Evolutionary conservation across 2,113 vertebrate genomes (phyloP).

Genomic region (Rhinolophus ferrumequinum): DNA sequence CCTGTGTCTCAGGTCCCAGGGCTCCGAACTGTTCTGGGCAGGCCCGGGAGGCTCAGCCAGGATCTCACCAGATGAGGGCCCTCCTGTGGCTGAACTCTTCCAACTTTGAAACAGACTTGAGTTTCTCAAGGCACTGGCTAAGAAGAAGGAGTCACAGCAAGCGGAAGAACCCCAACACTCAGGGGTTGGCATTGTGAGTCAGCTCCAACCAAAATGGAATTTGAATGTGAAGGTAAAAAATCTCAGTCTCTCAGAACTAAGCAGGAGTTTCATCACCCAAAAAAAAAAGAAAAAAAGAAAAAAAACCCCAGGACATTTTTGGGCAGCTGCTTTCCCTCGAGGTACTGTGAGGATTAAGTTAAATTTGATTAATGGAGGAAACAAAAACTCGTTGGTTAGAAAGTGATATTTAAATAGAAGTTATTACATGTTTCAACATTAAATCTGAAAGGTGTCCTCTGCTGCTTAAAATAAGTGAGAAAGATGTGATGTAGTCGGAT

Average conservation of each 20-base stretch:
- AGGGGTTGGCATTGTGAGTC: background rate
- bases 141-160: background rate
- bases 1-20: background rate
- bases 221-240: constrained; percentile 34
- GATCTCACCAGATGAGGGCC: background rate
- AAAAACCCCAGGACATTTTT: background rate
- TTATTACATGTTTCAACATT: constrained; percentile 46
- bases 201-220: background rate
- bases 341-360: background rate
- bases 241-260: constrained; percentile 35
- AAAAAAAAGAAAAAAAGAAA: background rate
- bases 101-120: background rate
- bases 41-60: background rate
- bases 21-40: background rate
- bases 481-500: constrained; percentile 38
- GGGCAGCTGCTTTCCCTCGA: background rate
- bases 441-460: constrained; percentile 54
- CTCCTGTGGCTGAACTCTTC: background rate
- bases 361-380: constrained; percentile 57
- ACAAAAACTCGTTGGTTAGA: constrained; percentile 43
- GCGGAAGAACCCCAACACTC: background rate
- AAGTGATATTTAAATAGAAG: constrained; percentile 60
- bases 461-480: constrained; percentile 60
- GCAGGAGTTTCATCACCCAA: constrained; percentile 14
- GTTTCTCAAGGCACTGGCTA: background rate